Conservation (phyloP, 2,113 vertebrate genomes). For the Penelope pileata region DNA sequence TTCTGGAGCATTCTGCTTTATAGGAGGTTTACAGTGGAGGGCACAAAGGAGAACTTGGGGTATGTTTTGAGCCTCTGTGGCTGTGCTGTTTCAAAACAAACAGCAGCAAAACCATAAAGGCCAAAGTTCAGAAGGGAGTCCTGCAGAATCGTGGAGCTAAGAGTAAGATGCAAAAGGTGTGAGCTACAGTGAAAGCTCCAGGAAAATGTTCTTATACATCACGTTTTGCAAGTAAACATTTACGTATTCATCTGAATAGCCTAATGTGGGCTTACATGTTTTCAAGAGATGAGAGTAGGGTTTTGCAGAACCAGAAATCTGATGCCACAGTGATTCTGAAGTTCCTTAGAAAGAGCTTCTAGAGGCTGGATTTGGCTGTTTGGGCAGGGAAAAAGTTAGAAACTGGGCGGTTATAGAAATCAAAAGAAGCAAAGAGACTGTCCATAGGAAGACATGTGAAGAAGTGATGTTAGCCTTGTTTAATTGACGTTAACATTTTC, state of each 20-base stretch:
- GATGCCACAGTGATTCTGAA: not conserved
- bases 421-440: not conserved
- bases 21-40: not conserved
- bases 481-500: not conserved
- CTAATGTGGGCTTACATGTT: not conserved
- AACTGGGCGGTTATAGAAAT: not conserved
- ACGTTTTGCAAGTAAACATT: not conserved
- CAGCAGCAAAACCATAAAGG: not conserved
- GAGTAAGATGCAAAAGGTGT: not conserved
- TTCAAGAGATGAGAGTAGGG: not conserved
- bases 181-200: not conserved
- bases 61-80: not conserved
- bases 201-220: not conserved
- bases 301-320: not conserved
- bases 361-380: not conserved
- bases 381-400: not conserved
- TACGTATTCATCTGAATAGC: not conserved
- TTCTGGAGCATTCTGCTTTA: not conserved
- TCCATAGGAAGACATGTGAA: not conserved
- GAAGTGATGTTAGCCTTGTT: not conserved
- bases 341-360: not conserved
- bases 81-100: conserved; percentile 1
- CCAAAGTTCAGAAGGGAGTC: not conserved
- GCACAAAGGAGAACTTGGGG: not conserved
- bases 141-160: not conserved